Percentiles rank a stretch among this genome's conserved stretches.
Evolutionary conservation across 2,797 vertebrate species (phyloP).

Genomic region (Helostoma temminkii): DNA sequence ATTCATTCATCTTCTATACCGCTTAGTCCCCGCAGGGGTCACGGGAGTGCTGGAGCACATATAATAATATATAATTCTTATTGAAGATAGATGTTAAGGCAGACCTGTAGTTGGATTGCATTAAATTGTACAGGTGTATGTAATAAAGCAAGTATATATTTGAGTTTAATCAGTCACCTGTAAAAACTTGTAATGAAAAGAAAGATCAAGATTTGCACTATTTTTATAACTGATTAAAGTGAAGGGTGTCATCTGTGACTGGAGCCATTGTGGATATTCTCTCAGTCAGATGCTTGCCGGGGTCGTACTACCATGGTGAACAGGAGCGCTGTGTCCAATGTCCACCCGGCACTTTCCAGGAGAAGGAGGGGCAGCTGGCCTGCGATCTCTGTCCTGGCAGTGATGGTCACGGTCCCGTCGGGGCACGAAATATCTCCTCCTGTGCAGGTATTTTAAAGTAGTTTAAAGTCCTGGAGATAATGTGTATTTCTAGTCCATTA

Average conservation of each 20-base stretch:
- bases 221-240: not conserved
- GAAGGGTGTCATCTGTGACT: constrained; percentile 51
- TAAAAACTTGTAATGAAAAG: not conserved
- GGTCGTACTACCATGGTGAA: constrained; percentile 96
- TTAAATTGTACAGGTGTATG: not conserved
- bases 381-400: constrained; percentile 96
- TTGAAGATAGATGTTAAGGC: no score
- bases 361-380: constrained; percentile 97
- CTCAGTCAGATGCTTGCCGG: constrained; percentile 97
- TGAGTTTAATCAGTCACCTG: not conserved
- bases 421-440: constrained; percentile 93
- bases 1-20: no score
- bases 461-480: not conserved
- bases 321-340: constrained; percentile 96
- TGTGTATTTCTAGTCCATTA: not conserved
- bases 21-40: no score
- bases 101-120: not conserved
- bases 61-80: no score
- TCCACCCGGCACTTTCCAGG: constrained; percentile 96
- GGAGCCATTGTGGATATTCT: constrained; percentile 82
- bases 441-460: constrained; percentile 87
- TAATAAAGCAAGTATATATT: not conserved
- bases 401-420: constrained; percentile 90
- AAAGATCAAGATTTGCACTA: not conserved
- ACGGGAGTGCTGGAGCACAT: no score